Evolutionary conservation across 2,113 vertebrate species (phyloP).

Genomic region (Pelusios castaneus): DNA sequence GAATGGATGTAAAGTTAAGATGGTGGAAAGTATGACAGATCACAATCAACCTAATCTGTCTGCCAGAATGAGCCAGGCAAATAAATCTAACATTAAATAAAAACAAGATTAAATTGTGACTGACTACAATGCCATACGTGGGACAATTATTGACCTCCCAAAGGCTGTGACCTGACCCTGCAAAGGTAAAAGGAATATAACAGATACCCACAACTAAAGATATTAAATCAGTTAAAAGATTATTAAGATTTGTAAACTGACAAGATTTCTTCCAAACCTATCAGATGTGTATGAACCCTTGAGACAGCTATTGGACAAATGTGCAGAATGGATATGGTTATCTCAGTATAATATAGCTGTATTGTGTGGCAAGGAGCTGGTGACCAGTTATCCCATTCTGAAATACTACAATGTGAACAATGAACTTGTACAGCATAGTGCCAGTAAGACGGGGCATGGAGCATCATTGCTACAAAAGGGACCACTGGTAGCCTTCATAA

Average conservation of each 20-base stretch:
- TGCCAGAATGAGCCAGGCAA: background rate
- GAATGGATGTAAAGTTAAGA: background rate
- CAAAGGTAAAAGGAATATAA: background rate
- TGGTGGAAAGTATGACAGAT: background rate
- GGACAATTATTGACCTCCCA: background rate
- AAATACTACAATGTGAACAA: background rate
- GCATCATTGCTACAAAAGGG: background rate
- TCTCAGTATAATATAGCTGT: background rate
- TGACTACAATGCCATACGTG: background rate
- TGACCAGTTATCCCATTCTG: background rate
- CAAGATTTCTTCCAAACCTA: background rate
- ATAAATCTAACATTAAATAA: background rate
- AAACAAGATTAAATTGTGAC: background rate
- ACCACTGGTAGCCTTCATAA: background rate
- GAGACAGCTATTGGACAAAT: background rate
- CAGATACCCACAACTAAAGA: background rate
- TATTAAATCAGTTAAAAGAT: background rate
- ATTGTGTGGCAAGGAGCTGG: background rate
- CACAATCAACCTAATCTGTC: background rate
- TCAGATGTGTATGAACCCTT: background rate
- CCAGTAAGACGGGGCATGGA: background rate
- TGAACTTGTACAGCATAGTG: background rate
- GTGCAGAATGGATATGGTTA: background rate
- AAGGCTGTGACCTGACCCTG: background rate
- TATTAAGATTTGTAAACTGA: background rate